Conservation (phyloP, 2,888 invertebrate genomes). For the Brenthis hecate region DNA sequence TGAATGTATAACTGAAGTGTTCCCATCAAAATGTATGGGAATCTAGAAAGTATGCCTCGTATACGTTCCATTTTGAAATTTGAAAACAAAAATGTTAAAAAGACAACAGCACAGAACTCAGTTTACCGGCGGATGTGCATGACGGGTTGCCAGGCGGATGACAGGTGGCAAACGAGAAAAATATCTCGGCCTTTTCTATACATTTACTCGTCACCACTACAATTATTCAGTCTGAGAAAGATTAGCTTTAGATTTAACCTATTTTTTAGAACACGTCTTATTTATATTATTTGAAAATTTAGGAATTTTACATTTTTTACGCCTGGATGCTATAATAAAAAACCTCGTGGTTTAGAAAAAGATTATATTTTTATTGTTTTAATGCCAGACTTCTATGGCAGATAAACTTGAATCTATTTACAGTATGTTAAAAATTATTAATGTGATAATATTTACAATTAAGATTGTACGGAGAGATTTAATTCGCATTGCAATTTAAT, state of each 20-base stretch:
- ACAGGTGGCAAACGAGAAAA: constrained; percentile 33
- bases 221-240: constrained; percentile 5
- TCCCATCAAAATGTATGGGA: no score
- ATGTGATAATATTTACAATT: neutral
- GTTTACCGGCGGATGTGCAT: constrained; percentile 7
- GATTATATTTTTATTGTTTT: no score
- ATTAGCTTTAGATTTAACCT: constrained; percentile 6
- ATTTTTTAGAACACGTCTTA: neutral
- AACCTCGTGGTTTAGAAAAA: no score
- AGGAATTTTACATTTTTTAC: neutral
- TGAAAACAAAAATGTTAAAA: neutral
- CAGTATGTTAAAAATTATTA: neutral
- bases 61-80: neutral
- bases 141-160: constrained; percentile 31
- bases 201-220: constrained; percentile 14
- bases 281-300: neutral
- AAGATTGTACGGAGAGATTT: neutral
- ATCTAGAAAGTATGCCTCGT: no score
- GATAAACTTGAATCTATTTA: neutral
- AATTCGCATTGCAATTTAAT: neutral
- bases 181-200: constrained; percentile 23
- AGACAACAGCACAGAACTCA: neutral
- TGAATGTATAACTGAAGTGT: no score
- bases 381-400: no score
- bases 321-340: no score